A percentile compares a stretch with the other conserved stretches of the same genome.
phyloP scores from a whole-genome alignment of 1,140 invertebrate genomes.

The Dolichoris vasculosae region DNA sequence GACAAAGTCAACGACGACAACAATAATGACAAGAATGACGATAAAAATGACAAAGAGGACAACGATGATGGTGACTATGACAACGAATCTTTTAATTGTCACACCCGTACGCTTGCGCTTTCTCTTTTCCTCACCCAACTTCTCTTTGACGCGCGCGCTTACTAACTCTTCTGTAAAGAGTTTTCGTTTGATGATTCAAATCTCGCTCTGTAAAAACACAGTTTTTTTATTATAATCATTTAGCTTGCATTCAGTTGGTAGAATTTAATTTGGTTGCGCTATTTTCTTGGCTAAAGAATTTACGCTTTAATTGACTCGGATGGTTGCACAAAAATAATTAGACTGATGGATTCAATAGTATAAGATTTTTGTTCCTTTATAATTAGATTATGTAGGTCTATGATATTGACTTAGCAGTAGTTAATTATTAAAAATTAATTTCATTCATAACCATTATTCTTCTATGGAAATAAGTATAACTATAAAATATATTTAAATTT shows the following conservation, averaged over 20 bases:
- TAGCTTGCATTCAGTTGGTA: constrained; percentile 25
- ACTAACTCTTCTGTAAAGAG: neutral
- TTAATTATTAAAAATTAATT: neutral
- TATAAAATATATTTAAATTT: no score
- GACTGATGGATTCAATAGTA: constrained; percentile 1
- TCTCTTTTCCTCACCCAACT: neutral
- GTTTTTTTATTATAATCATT: constrained; percentile 22
- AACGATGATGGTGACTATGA: no score
- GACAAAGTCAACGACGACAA: no score
- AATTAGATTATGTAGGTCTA: neutral
- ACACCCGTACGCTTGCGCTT: neutral
- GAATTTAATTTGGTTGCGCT: constrained; percentile 37
- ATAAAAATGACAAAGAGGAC: no score
- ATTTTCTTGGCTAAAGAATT: neutral
- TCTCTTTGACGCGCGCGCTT: neutral
- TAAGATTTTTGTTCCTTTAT: neutral
- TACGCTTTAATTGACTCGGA: constrained; percentile 31
- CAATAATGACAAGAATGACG: no score
- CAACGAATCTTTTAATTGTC: constrained; percentile 2
- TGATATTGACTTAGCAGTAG: neutral
- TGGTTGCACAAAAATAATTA: constrained; percentile 38
- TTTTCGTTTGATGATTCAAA: constrained; percentile 2
- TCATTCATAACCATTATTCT: neutral
- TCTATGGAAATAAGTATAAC: neutral
- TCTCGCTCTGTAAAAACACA: neutral